phyloP scores from a whole-genome alignment of 2,797 vertebrate species.

The Neopelma chrysocephalum region DNA sequence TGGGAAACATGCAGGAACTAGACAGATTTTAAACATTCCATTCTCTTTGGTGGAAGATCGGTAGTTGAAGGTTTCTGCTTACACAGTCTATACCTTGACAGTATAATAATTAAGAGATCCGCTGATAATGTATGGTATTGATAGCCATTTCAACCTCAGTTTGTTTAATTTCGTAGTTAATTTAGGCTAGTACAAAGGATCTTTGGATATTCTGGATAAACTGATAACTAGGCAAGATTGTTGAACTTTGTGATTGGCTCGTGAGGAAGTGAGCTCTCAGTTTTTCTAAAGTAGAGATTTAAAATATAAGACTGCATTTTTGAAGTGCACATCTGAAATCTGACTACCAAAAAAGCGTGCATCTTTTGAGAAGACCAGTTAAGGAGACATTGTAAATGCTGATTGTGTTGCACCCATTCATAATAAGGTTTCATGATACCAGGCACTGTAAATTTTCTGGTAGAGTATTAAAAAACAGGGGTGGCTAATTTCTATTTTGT shows the following conservation, averaged over 20 bases:
- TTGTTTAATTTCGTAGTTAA: not conserved
- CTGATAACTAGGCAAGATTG: not conserved
- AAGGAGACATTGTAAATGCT: not conserved
- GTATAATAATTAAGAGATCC: not conserved
- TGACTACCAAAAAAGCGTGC: not conserved
- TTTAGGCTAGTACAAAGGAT: not conserved
- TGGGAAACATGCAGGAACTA: not conserved
- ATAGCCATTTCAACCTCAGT: not conserved
- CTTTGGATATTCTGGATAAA: not conserved
- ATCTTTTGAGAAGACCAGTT: not conserved
- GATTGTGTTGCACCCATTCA: not conserved
- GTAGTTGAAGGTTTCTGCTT: not conserved
- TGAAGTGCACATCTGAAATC: not conserved
- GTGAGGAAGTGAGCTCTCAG: not conserved
- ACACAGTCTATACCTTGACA: not conserved
- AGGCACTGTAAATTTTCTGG: not conserved
- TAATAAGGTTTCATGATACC: not conserved
- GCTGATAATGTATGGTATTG: not conserved
- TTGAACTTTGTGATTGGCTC: conserved; percentile 6
- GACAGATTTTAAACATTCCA: not conserved
- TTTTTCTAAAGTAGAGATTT: not conserved
- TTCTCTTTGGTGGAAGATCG: not conserved
- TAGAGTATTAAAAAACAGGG: not conserved
- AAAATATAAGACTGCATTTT: not conserved
- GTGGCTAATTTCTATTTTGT: not conserved